A percentile compares a stretch with the other conserved stretches of the same genome.
Evolutionary conservation across 1,140 invertebrate species (phyloP).

Genomic region (Papilio glaucus): DNA sequence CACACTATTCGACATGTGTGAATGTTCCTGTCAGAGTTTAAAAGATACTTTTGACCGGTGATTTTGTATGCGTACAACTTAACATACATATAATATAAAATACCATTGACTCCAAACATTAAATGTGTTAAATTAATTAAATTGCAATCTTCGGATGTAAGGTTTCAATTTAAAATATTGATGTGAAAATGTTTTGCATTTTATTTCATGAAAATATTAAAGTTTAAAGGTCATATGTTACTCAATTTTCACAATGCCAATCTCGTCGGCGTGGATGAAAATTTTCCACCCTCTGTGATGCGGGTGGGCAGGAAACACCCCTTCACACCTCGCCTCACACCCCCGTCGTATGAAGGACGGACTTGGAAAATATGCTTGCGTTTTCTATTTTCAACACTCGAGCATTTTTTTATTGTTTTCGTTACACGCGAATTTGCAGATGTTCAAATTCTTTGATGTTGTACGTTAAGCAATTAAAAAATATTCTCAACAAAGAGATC

Average conservation of each 20-base stretch:
- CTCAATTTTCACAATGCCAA: conserved; percentile 29
- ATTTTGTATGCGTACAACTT: too few relatives aligned
- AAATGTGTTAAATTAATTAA: too few relatives aligned
- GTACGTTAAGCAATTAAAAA: conserved; percentile 14
- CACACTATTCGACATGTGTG: too few relatives aligned
- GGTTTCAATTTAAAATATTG: not conserved
- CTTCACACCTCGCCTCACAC: conserved; percentile 28
- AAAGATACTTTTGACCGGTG: too few relatives aligned
- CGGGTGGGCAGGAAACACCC: conserved; percentile 34
- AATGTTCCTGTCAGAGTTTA: too few relatives aligned
- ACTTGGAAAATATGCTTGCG: conserved; percentile 29
- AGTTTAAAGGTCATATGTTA: conserved; percentile 13
- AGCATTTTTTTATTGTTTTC: conserved; percentile 9
- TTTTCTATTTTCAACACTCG: conserved; percentile 26
- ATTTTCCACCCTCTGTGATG: conserved; percentile 40
- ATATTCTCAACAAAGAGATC: conserved; percentile 1
- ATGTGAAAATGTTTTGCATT: not conserved
- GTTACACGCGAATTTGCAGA: conserved; percentile 11
- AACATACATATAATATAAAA: too few relatives aligned
- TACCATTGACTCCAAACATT: too few relatives aligned
- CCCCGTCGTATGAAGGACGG: conserved; percentile 27
- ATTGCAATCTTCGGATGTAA: too few relatives aligned
- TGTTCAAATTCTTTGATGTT: conserved; percentile 11
- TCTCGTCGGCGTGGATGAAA: conserved; percentile 23
- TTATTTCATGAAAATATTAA: conserved; percentile 9